Conservation (phyloP, 2,888 invertebrate genomes). For the Parthenolecanium corni region DNA sequence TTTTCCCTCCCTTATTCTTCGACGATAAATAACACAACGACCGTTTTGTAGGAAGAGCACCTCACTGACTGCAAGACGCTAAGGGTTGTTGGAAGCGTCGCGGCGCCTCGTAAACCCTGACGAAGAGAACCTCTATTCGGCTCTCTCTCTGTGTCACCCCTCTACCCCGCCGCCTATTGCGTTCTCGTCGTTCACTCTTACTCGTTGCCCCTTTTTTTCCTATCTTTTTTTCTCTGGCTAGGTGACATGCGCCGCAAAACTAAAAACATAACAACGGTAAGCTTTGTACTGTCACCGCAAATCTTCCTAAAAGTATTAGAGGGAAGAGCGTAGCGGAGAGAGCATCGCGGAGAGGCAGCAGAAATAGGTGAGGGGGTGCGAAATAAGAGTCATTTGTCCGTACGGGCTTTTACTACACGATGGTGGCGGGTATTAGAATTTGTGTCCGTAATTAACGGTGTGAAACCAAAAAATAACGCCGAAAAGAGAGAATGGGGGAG, state of each 20-base stretch:
- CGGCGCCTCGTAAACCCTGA: conserved; percentile 17
- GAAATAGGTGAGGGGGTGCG: no score
- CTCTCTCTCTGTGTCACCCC: no score
- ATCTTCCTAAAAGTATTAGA: conserved; percentile 26
- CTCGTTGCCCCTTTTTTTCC: no score
- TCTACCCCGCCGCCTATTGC: no score
- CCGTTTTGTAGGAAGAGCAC: conserved; percentile 26
- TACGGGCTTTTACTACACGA: background rate
- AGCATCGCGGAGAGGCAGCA: no score
- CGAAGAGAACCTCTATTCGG: conserved; percentile 9
- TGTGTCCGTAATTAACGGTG: background rate
- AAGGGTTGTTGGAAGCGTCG: conserved; percentile 26
- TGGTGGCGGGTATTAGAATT: background rate
- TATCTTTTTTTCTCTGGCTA: no score
- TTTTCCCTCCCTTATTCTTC: no score
- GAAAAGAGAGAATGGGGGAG: no score
- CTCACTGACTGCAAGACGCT: conserved; percentile 27
- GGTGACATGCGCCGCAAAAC: conserved; percentile 27
- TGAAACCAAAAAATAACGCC: no score
- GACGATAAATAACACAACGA: conserved; percentile 19
- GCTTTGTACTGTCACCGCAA: conserved; percentile 28
- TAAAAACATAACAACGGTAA: conserved; percentile 25
- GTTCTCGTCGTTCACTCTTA: no score
- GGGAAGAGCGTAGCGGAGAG: no score
- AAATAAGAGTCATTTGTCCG: conserved; percentile 17